Evolutionary conservation across 1,140 invertebrate genomes (phyloP).

Genomic region (Eufriesea mexicana): DNA sequence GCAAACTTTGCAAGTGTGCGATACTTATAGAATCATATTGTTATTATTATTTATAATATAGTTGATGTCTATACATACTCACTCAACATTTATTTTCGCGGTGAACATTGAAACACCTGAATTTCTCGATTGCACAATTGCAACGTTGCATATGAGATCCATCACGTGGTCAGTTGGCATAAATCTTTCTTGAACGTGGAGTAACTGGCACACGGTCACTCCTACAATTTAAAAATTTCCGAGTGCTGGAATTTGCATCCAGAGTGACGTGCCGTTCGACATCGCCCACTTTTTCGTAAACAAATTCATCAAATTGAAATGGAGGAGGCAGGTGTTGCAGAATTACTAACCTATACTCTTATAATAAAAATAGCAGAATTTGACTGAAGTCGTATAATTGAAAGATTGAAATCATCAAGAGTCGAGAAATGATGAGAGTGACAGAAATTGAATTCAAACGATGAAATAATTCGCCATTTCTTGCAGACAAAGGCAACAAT

Average conservation of each 20-base stretch:
- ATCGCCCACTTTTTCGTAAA: background rate
- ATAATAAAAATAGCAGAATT: background rate
- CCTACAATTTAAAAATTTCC: slow-evolving; percentile 2
- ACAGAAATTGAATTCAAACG: too few species aligned
- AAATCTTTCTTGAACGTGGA: slow-evolving; percentile 2
- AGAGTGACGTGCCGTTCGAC: slow-evolving; percentile 1
- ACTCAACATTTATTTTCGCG: slow-evolving; percentile 3
- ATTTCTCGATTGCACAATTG: slow-evolving; percentile 41
- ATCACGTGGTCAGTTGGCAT: slow-evolving; percentile 7
- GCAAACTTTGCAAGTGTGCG: too few species aligned
- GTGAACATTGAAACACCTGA: slow-evolving; percentile 11
- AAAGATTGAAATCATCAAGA: too few species aligned
- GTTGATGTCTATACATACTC: background rate
- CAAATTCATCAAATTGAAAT: slow-evolving; percentile 28
- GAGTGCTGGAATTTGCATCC: background rate
- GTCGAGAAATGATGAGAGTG: too few species aligned
- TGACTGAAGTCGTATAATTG: background rate
- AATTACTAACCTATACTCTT: background rate
- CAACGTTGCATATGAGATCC: slow-evolving; percentile 12
- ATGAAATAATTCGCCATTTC: too few species aligned
- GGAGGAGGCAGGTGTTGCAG: background rate
- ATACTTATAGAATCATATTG: too few species aligned
- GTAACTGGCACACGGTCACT: background rate
- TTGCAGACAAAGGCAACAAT: too few species aligned
- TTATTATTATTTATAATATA: too few species aligned